phyloP scores from a whole-genome alignment of 2,113 vertebrate species.

The Gavia stellata region DNA sequence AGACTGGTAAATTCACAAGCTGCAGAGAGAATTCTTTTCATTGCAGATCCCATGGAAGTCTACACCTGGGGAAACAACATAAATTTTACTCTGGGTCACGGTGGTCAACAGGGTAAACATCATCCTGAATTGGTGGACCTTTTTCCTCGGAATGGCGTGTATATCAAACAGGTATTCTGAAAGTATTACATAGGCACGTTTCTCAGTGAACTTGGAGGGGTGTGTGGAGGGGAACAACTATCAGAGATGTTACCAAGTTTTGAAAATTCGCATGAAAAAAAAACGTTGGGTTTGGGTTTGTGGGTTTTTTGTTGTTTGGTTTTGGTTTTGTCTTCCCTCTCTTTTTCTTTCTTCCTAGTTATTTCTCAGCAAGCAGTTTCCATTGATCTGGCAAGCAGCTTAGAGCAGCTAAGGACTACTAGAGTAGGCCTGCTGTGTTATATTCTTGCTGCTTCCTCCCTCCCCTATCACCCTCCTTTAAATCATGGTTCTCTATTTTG shows the following conservation, averaged over 20 bases:
- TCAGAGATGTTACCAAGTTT: fast-evolving
- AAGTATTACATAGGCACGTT: neutral
- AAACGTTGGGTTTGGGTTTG: no score
- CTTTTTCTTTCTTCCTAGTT: neutral
- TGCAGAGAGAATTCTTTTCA: neutral
- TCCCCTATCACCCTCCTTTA: neutral
- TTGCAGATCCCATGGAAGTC: constrained; percentile 91
- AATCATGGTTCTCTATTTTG: neutral
- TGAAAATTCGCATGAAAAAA: neutral
- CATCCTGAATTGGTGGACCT: constrained; percentile 93
- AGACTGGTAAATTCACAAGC: neutral
- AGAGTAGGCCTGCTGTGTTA: neutral
- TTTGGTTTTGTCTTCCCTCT: neutral
- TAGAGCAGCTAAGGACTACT: neutral
- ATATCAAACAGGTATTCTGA: constrained; percentile 89
- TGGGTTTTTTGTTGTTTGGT: neutral
- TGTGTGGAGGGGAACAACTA: neutral
- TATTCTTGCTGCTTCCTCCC: neutral
- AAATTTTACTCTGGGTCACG: constrained; percentile 95
- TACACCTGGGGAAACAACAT: constrained; percentile 97
- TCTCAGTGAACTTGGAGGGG: neutral
- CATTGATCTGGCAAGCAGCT: neutral
- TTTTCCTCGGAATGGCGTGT: constrained; percentile 87
- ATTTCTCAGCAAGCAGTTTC: neutral
- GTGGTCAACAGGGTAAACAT: constrained; percentile 90